Evolutionary conservation across 2,797 vertebrate genomes (phyloP).

Genomic region (Yasuhikotakia modesta): DNA sequence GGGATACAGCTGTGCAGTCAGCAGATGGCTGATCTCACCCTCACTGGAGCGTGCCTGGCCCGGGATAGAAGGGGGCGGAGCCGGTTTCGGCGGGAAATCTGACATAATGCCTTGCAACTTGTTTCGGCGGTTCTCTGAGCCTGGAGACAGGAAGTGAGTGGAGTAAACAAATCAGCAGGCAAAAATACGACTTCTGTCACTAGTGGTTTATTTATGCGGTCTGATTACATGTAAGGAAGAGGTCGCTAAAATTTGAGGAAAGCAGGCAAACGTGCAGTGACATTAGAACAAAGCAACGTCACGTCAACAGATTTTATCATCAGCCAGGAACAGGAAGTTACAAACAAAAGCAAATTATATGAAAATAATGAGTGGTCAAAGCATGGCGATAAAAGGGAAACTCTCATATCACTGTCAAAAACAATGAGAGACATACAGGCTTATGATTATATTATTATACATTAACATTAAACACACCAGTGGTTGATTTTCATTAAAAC

Average conservation of each 20-base stretch:
- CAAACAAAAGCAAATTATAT: constrained; percentile 48
- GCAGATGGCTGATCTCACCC: constrained; percentile 71
- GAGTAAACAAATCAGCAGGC: constrained; percentile 48
- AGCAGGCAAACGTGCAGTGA: neutral
- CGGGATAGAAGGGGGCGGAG: constrained; percentile 77
- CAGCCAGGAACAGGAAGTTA: constrained; percentile 35
- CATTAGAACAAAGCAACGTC: neutral
- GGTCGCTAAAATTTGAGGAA: neutral
- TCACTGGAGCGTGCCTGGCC: constrained; percentile 81
- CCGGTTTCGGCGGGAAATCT: constrained; percentile 84
- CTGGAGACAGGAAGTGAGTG: constrained; percentile 49
- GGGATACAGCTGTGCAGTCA: neutral
- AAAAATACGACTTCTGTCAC: constrained; percentile 73
- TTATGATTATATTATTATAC: neutral
- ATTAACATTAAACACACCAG: neutral
- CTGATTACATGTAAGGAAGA: neutral
- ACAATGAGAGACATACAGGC: constrained; percentile 37
- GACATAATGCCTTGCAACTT: constrained; percentile 89
- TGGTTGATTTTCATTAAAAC: neutral
- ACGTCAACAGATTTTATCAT: constrained; percentile 38
- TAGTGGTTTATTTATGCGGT: constrained; percentile 55
- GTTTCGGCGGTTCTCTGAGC: constrained; percentile 85
- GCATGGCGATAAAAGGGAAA: constrained; percentile 48
- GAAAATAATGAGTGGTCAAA: constrained; percentile 53
- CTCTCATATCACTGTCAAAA: constrained; percentile 58